Conservation (phyloP, 2,888 invertebrate genomes). For the Villa cingulata region DNA sequence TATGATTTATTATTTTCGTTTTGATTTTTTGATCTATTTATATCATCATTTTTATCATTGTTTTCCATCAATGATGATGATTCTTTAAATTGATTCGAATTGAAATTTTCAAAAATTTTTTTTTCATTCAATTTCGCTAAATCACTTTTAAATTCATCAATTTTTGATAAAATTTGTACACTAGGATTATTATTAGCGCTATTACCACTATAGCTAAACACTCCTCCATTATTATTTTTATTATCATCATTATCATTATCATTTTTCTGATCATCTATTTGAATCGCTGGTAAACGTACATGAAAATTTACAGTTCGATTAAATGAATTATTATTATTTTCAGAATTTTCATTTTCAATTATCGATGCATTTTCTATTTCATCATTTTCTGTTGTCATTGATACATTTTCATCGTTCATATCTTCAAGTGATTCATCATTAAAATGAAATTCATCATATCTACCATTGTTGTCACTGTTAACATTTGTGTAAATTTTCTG, state of each 20-base stretch:
- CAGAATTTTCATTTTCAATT: no score
- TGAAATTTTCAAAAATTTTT: background rate
- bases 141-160: background rate
- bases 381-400: no score
- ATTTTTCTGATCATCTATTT: background rate
- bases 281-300: background rate
- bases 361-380: no score
- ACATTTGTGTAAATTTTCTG: background rate
- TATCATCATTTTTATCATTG: no score
- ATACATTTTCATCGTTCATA: no score
- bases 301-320: background rate
- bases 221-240: background rate
- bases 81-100: no score
- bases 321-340: background rate
- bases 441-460: background rate
- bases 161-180: background rate
- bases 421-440: no score
- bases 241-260: background rate
- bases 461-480: no score
- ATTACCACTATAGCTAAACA: no score
- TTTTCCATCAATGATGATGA: no score
- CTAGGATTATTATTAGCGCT: background rate
- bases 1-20: slow-evolving; percentile 9
- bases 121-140: background rate
- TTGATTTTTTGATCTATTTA: slow-evolving; percentile 3